Evolutionary conservation across 1,140 invertebrate genomes (phyloP).

Genomic region (Planococcus citri): DNA sequence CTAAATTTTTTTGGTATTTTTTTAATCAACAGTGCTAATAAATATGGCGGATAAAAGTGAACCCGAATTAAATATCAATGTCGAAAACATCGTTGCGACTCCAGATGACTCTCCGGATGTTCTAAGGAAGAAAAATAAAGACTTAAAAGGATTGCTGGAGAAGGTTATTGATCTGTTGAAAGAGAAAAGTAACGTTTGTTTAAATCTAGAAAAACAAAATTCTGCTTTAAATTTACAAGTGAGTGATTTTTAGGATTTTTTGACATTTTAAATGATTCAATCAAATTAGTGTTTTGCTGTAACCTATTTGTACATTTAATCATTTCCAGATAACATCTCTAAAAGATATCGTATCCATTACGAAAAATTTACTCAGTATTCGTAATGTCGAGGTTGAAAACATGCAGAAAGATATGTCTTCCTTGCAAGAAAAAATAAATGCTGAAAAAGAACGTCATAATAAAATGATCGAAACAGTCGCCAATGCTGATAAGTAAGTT

Average conservation of each 20-base stretch:
- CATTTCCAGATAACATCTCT: conserved; percentile 37
- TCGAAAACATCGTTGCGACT: background rate
- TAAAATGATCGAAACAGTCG: conserved; percentile 50
- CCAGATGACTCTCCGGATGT: background rate
- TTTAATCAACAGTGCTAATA: background rate
- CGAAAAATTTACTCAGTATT: conserved; percentile 60
- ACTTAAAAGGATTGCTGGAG: background rate
- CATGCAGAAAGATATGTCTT: conserved; percentile 51
- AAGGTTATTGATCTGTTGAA: background rate
- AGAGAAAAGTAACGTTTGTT: background rate
- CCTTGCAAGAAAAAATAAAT: conserved; percentile 52
- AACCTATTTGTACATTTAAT: too few species aligned
- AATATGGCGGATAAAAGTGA: background rate
- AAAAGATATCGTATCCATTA: conserved; percentile 60
- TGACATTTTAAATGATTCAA: too few species aligned
- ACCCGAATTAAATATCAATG: background rate
- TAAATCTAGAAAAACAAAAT: background rate
- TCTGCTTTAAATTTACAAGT: conserved; percentile 1
- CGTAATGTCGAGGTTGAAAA: conserved; percentile 62
- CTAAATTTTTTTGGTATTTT: too few species aligned
- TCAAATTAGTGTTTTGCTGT: too few species aligned
- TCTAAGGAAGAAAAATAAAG: background rate
- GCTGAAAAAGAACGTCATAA: conserved; percentile 53
- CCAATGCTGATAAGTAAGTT: conserved; percentile 40
- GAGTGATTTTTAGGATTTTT: background rate